Conservation (phyloP, 2,888 invertebrate genomes). For the Phyto melanocephala region DNA sequence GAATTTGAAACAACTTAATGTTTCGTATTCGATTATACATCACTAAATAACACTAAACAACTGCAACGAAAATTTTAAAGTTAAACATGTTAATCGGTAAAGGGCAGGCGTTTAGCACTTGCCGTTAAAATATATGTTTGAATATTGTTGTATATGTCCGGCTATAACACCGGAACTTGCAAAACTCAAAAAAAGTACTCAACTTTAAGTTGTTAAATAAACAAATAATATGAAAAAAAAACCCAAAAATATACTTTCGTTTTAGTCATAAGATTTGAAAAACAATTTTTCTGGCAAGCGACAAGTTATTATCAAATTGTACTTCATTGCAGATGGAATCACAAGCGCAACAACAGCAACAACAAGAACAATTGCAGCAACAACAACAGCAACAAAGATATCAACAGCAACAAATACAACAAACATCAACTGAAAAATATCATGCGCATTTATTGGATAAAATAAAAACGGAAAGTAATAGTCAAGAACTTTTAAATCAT, state of each 20-base stretch:
- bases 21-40: background rate
- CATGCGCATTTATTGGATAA: constrained; percentile 72
- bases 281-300: background rate
- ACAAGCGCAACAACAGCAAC: constrained; percentile 73
- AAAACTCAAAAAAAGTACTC: constrained; percentile 38
- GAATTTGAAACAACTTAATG: too few species aligned
- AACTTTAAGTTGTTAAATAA: constrained; percentile 38
- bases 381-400: constrained; percentile 70
- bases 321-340: constrained; percentile 77
- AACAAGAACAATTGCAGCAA: constrained; percentile 70
- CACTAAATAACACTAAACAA: background rate
- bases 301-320: constrained; percentile 70
- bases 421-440: constrained; percentile 69
- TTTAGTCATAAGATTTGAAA: constrained; percentile 34
- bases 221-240: constrained; percentile 34
- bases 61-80: constrained; percentile 27
- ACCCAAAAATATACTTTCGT: background rate
- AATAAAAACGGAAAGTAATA: constrained; percentile 73
- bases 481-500: constrained; percentile 66
- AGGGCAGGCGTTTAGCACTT: constrained; percentile 58
- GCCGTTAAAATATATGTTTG: constrained; percentile 42
- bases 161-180: constrained; percentile 72
- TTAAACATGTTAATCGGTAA: background rate
- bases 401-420: constrained; percentile 70
- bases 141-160: constrained; percentile 22